Conservation (phyloP, 2,888 invertebrate genomes). For the Watsonalla binaria region DNA sequence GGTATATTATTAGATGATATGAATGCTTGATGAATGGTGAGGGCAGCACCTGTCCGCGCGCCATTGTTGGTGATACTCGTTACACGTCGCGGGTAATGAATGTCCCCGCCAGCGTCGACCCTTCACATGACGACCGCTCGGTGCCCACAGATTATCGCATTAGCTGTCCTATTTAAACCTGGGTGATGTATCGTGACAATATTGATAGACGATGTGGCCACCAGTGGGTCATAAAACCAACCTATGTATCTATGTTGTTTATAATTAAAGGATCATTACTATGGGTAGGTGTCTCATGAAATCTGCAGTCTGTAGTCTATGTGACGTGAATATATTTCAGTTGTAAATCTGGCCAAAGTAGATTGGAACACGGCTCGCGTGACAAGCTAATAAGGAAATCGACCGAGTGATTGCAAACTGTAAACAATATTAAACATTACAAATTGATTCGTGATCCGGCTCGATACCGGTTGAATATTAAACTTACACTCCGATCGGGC, state of each 20-base stretch:
- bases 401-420: background rate
- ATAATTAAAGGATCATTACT: too few relatives aligned
- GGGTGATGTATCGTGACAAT: background rate
- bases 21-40: too few relatives aligned
- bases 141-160: background rate
- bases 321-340: background rate
- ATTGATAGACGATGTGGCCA: background rate
- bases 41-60: too few relatives aligned
- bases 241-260: too few relatives aligned
- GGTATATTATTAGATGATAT: too few relatives aligned
- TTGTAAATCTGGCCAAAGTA: background rate
- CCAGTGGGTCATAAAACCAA: too few relatives aligned
- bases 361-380: conserved; percentile 1
- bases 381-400: background rate
- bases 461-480: background rate
- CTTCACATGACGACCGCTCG: too few relatives aligned
- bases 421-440: background rate
- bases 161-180: background rate
- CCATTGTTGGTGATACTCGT: too few relatives aligned
- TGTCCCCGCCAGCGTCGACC: too few relatives aligned
- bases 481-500: background rate
- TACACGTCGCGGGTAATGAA: too few relatives aligned
- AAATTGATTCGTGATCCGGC: background rate
- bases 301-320: background rate
- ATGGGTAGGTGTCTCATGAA: background rate